Percentiles rank a stretch among this genome's conserved stretches.
Conservation (phyloP, 2,113 vertebrate species). For the Lepisosteus oculatus region DNA sequence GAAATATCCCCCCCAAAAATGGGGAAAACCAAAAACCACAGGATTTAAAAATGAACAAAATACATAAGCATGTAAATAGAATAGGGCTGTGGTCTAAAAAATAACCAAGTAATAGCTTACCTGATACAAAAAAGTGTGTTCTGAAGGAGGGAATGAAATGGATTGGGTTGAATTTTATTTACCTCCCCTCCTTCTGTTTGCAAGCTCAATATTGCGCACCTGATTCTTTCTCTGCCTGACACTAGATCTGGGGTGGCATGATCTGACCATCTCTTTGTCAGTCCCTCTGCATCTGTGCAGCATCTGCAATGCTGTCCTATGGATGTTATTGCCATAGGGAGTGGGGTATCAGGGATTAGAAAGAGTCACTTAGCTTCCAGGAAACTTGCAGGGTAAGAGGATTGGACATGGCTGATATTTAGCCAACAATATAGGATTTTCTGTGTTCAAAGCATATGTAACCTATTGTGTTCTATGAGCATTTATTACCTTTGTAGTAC, state of each 20-base stretch:
- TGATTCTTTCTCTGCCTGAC: not conserved
- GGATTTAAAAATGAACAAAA: too few species aligned
- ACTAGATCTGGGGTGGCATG: not conserved
- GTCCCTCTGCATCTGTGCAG: too few species aligned
- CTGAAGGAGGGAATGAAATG: too few species aligned
- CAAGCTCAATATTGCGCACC: not conserved
- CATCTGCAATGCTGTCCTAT: too few species aligned
- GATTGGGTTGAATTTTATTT: not conserved
- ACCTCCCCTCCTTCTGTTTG: not conserved
- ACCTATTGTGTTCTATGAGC: conserved; percentile 25
- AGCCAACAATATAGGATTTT: conserved; percentile 37
- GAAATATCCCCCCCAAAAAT: too few species aligned
- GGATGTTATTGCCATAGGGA: too few species aligned
- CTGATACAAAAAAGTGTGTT: too few species aligned
- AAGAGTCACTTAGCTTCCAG: not conserved
- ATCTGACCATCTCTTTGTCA: conserved; percentile 6
- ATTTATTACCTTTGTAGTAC: conserved; percentile 6
- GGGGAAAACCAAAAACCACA: too few species aligned
- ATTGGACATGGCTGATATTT: conserved; percentile 34
- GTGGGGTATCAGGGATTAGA: too few species aligned
- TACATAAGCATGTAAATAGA: too few species aligned
- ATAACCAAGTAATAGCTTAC: too few species aligned
- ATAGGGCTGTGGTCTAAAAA: too few species aligned
- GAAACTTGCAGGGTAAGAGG: conserved; percentile 42
- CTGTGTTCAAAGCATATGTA: conserved; percentile 25